These are phyloP conservation scores for Epinotia brunnichana DNA, from an alignment of 2,888 invertebrate genomes.

Conservation along the genomic window DNA sequence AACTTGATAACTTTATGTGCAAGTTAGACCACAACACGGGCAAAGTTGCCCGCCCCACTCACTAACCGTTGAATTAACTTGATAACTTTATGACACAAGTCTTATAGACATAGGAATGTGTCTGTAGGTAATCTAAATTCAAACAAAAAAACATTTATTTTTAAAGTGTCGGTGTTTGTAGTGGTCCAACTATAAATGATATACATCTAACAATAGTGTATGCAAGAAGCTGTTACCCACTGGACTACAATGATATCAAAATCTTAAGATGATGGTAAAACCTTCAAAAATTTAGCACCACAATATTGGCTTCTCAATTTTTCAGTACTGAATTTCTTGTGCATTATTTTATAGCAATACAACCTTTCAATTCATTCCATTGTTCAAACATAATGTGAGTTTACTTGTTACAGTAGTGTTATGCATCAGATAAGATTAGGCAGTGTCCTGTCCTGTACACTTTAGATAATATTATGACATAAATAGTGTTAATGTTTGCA, in stretches of 20 bases:
- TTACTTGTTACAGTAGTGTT: conserved; percentile 15
- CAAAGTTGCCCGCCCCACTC: neutral
- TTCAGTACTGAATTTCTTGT: conserved; percentile 60
- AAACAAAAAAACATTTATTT: neutral
- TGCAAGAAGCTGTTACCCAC: conserved; percentile 69
- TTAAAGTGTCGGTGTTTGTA: neutral
- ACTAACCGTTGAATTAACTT: conserved; percentile 6
- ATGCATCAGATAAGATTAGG: conserved; percentile 22
- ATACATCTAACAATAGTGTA: conserved; percentile 41
- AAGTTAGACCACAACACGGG: conserved; percentile 35
- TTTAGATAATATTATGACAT: conserved; percentile 25
- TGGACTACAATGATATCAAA: conserved; percentile 71
- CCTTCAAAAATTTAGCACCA: conserved; percentile 83
- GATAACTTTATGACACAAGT: conserved; percentile 11
- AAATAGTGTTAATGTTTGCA: conserved; percentile 1
- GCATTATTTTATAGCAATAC: conserved; percentile 19
- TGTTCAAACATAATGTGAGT: conserved; percentile 47
- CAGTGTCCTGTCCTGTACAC: conserved; percentile 20
- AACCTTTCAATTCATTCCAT: conserved; percentile 36
- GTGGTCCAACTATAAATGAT: conserved; percentile 36
- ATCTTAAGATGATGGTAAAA: conserved; percentile 77
- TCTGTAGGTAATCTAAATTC: conserved; percentile 9
- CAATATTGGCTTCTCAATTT: conserved; percentile 77
- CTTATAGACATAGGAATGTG: conserved; percentile 23
- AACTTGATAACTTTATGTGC: conserved; percentile 2